Percentiles rank a stretch among this genome's conserved stretches.
Evolutionary conservation across 1,140 invertebrate species (phyloP).

Genomic region (Choristoneura fumiferana): DNA sequence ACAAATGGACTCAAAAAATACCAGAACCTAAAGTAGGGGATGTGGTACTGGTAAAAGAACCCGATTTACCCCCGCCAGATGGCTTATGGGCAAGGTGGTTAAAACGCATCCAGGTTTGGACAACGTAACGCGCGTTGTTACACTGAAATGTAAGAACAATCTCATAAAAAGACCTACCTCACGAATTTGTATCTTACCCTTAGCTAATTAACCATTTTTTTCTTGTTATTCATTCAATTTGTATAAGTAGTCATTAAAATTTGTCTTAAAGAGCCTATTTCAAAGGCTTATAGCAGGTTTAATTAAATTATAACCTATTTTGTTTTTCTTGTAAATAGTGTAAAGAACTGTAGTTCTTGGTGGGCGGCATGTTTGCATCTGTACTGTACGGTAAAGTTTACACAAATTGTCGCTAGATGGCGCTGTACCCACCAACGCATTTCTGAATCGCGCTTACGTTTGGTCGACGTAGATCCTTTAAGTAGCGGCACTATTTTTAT

Average conservation of each 20-base stretch:
- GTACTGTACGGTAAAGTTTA: no score
- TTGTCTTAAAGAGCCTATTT: no score
- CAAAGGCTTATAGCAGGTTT: background rate
- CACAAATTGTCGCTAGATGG: no score
- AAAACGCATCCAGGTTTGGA: conserved; percentile 12
- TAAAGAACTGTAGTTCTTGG: background rate
- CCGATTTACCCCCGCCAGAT: background rate
- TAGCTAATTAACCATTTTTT: background rate
- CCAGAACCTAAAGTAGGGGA: no score
- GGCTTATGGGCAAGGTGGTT: conserved; percentile 8
- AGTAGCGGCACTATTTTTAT: no score
- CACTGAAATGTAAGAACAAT: conserved; percentile 1
- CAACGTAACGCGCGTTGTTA: no score
- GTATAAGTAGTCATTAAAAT: no score
- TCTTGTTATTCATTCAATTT: background rate
- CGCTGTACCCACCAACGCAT: no score
- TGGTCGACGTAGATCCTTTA: no score
- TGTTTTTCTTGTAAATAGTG: background rate
- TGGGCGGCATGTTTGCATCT: background rate
- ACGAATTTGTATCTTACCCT: conserved; percentile 3
- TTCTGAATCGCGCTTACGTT: no score
- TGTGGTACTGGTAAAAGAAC: conserved; percentile 1
- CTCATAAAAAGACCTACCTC: conserved; percentile 8
- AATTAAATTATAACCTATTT: background rate
- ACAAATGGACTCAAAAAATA: conserved; percentile 1